Evolutionary conservation across 2,888 invertebrate species (phyloP), one percentile per base, ranked within the genome.

Genomic region (Pachymerium ferrugineum): DNA sequence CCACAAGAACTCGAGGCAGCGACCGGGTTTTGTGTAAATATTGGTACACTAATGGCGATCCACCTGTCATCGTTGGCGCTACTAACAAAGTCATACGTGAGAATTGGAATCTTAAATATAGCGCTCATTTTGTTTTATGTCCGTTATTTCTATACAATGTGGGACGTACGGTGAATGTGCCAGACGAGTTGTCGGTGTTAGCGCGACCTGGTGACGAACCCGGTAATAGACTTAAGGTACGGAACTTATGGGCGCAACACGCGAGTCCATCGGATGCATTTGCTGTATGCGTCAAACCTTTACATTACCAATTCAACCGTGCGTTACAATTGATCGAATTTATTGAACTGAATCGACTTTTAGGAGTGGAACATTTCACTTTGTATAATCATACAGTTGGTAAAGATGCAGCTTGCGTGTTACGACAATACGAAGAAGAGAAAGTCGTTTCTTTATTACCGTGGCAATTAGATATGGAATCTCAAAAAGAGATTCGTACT

Each of bases 321-420:
- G 89, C 89, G 3, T 84, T 92, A 74, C 92, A 92, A 86, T 85
- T 95, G 77, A 84, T 94, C 78, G 95, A 95, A 83, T 95, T 94
- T 86, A 87, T 95, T 79, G 95, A 95, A 83, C 84, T 95, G 78
- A 92, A 95, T 83, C 86, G 89, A 8, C 83, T 94, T 47, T 84
- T 95, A 77, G 95, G 95, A 0, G 92, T 90, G 42, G 88, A 88
- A 72, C 93, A 94, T 82, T 93, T 95, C 83, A 93, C 92, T 73
- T 90, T 95, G 83, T 95, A 94, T 85, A 95, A 95, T 82, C 91
- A 93, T 81, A 93, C 94, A 0, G 85, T 94, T 67, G 93, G 94
- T 22, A 84, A 86, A 0, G 88, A 89, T 72, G 92, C 92, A 14
- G 88, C 88, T 19, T 94, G 94, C 81, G 86, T 93, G 28, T 84